phyloP scores from a whole-genome alignment of 2,113 vertebrate genomes.

The Tragelaphus buxtoni region DNA sequence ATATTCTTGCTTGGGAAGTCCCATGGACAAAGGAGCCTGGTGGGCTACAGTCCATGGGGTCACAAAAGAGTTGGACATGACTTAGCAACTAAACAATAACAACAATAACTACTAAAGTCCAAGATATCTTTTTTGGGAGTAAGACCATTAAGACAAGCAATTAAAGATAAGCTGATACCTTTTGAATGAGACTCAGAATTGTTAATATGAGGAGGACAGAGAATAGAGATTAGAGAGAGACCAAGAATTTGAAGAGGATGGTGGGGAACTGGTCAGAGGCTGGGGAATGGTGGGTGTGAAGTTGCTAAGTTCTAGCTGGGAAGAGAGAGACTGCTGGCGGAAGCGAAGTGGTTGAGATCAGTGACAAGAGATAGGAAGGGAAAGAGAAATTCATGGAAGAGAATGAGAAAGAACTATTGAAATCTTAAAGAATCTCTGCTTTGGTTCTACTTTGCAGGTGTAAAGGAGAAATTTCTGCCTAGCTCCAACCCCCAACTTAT shows the following conservation, averaged over 20 bases:
- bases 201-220: background rate
- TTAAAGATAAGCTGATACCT: background rate
- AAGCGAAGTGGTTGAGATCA: background rate
- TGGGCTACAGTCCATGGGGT: background rate
- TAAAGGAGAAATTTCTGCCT: background rate
- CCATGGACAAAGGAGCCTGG: background rate
- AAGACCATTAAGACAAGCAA: background rate
- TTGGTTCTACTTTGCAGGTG: background rate
- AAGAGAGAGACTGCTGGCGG: background rate
- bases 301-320: background rate
- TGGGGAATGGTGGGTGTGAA: background rate
- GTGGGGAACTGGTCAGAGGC: background rate
- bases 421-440: background rate
- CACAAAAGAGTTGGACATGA: background rate
- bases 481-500: background rate
- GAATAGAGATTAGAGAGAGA: background rate
- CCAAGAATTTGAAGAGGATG: background rate
- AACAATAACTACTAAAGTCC: background rate
- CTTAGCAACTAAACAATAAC: background rate
- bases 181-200: background rate
- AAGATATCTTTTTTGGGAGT: background rate
- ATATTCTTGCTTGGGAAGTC: background rate
- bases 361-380: background rate
- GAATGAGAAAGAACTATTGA: background rate
- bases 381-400: background rate